Evolutionary conservation across 2,797 vertebrate genomes (phyloP), one percentile per base, ranked within the genome.

Genomic region (Mus caroli): DNA sequence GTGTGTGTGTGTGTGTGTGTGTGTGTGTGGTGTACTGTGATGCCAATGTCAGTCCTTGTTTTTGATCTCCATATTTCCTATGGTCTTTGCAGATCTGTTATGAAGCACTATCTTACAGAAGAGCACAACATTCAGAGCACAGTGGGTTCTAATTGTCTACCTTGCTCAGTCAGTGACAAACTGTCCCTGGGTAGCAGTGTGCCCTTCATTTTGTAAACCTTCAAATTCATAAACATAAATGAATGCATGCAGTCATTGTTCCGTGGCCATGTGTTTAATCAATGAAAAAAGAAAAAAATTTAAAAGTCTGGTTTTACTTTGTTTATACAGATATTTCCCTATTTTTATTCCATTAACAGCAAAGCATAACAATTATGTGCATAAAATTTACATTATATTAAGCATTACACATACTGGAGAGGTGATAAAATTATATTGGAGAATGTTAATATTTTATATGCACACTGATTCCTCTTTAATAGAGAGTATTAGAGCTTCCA

Each of bases 151-250:
- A 34, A 13, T 40, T 83, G 3, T 71, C 20, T 58, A 10, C 73
- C 17, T 88, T 91, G 10, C 6, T 88, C 88, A 73, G 12, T 88
- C 88, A 73, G 12, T 90, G 85, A 92, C 60, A 69, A 90, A 56
- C 20, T 34, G 17, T 17, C 88, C 3, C 0, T 31, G 4, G 6
- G 1, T 77, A 60, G 31, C 26, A 19, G 3, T 1, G 34, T 34
- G 4, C 12, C 11, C 69, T 20, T 40, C 52, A n/a, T 1, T 28
- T 1, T 0, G 1, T 79, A 91, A 94, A 22, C 4, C 12, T 37
- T 78, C 43, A 91, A 89, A 88, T 85, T 82, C n/a, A 77, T 6
- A n/a, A 84, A n/a, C 76, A 67, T 20, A 76, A 31, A 24, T 85
- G 26, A n/a, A 76, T 76, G 26, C 54, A 85, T 34, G n/a, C 2